These are phyloP conservation scores for Junonia oenone DNA, from an alignment of 2,888 invertebrate genomes.

Conservation along the genomic window DNA sequence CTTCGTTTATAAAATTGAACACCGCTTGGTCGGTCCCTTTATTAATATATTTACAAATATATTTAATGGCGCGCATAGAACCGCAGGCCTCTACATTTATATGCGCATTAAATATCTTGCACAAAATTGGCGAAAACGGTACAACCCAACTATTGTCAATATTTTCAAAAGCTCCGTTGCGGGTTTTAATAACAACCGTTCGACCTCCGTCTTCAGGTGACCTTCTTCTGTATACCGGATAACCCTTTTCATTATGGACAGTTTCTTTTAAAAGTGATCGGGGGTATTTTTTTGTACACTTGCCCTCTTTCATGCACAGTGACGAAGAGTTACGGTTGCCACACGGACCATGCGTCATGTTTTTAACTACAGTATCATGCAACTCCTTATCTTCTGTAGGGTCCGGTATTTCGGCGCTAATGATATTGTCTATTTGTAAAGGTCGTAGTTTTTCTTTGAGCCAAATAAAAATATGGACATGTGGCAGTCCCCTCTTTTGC, in stretches of 20 bases:
- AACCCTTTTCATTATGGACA: too few species aligned
- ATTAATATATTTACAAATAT: slow-evolving; percentile 36
- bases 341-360: too few species aligned
- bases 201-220: too few species aligned
- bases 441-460: slow-evolving; percentile 36
- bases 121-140: slow-evolving; percentile 23
- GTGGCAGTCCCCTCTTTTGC: slow-evolving; percentile 37
- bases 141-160: slow-evolving; percentile 31
- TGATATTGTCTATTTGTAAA: slow-evolving; percentile 36
- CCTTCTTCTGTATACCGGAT: slow-evolving; percentile 26
- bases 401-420: too few species aligned
- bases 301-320: too few species aligned
- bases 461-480: slow-evolving; percentile 37
- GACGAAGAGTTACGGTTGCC: too few species aligned
- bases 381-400: too few species aligned
- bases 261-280: too few species aligned
- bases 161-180: slow-evolving; percentile 27
- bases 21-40: slow-evolving; percentile 5
- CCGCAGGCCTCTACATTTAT: slow-evolving; percentile 22
- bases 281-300: too few species aligned
- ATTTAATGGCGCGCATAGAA: slow-evolving; percentile 25
- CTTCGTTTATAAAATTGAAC: not conserved
- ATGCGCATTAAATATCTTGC: slow-evolving; percentile 2
- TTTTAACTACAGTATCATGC: too few species aligned
- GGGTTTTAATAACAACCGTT: too few species aligned